Conservation (phyloP, 1,140 invertebrate species). For the Palaemon carinicauda region DNA sequence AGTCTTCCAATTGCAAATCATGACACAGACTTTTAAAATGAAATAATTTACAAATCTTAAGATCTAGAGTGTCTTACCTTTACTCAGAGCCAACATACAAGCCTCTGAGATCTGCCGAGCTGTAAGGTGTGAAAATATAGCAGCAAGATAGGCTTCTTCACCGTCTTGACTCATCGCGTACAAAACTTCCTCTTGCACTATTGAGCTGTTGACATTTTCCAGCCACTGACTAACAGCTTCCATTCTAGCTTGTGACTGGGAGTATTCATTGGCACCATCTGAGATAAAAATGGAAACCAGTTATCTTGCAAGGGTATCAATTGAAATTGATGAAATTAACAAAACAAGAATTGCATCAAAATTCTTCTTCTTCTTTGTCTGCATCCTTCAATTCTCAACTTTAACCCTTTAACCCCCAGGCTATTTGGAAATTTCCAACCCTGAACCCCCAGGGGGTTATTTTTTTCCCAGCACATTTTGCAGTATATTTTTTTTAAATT, state of each 20-base stretch:
- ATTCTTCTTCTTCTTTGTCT: no score
- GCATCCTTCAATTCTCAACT: no score
- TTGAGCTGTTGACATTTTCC: slow-evolving; percentile 64
- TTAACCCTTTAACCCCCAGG: no score
- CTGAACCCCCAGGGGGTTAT: no score
- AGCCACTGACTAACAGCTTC: slow-evolving; percentile 74
- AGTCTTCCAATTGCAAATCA: no score
- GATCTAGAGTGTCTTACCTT: slow-evolving; percentile 27
- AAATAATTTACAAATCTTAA: background rate
- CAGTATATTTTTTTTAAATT: no score
- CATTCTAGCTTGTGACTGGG: slow-evolving; percentile 67
- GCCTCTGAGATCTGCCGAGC: slow-evolving; percentile 68
- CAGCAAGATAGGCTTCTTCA: slow-evolving; percentile 61
- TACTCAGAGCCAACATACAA: slow-evolving; percentile 65
- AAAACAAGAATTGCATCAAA: no score
- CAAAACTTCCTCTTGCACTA: slow-evolving; percentile 63
- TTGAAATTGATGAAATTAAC: no score
- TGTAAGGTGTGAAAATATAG: slow-evolving; percentile 65
- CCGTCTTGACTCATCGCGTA: slow-evolving; percentile 53
- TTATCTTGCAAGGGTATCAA: background rate
- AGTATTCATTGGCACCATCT: slow-evolving; percentile 62
- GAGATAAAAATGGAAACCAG: slow-evolving; percentile 36
- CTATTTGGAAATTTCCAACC: no score
- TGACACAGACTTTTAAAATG: no score
- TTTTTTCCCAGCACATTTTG: no score